phyloP scores from a whole-genome alignment of 2,113 vertebrate species.

The Chionomys nivalis region DNA sequence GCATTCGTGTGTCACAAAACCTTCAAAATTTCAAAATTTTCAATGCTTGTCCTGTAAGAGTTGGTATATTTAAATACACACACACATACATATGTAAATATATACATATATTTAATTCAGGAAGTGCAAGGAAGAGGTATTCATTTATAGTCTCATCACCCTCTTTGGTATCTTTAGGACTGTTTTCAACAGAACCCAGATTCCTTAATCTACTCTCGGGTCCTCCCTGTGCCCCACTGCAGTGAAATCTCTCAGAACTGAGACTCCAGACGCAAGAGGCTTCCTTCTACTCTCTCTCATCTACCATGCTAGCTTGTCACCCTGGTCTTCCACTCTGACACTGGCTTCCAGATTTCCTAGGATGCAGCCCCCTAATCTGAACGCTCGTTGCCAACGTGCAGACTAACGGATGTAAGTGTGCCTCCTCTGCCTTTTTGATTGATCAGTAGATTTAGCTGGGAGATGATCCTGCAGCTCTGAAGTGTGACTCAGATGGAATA shows the following conservation, averaged over 20 bases:
- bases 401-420: background rate
- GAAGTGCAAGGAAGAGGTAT: background rate
- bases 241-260: background rate
- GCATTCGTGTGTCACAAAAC: background rate
- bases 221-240: background rate
- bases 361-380: background rate
- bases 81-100: background rate
- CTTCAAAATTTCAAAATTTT: background rate
- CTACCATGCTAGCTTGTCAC: background rate
- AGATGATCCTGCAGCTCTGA: background rate
- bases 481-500: background rate
- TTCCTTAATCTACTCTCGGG: background rate
- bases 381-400: background rate
- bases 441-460: background rate
- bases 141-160: background rate
- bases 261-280: background rate
- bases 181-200: background rate
- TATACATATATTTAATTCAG: background rate
- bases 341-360: constrained; percentile 1
- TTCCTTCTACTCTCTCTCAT: background rate
- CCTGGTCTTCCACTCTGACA: background rate
- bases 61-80: background rate
- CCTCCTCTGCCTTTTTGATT: background rate
- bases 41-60: background rate
- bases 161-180: background rate